phyloP scores from a whole-genome alignment of 2,113 vertebrate species.

The Lonchura striata region DNA sequence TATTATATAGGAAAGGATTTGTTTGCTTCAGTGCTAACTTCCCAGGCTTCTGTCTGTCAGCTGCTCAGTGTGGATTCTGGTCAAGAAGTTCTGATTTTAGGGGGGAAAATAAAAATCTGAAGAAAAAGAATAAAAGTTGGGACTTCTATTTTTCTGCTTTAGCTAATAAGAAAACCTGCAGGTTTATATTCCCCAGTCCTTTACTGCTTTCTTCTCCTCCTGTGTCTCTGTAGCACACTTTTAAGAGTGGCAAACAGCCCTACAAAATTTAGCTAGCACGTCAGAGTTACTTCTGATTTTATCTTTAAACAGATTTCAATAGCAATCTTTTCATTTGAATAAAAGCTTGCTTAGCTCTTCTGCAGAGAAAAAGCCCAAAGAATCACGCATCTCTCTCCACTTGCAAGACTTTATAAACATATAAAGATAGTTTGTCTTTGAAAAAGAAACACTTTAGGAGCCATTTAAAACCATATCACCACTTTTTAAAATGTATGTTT shows the following conservation, averaged over 20 bases:
- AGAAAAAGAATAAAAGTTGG: not conserved
- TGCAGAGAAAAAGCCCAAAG: not conserved
- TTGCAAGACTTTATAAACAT: not conserved
- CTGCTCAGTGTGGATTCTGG: not conserved
- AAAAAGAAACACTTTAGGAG: not conserved
- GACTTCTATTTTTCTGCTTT: not conserved
- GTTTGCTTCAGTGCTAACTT: not conserved
- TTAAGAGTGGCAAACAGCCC: not conserved
- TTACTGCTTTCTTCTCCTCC: not conserved
- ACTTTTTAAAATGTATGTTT: not conserved
- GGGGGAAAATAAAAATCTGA: not conserved
- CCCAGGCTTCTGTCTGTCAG: not conserved
- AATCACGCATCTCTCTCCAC: not conserved
- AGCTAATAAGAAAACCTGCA: not conserved
- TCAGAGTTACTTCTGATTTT: not conserved
- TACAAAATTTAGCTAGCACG: not conserved
- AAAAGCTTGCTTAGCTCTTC: constrained; percentile 1
- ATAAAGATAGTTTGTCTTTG: not conserved
- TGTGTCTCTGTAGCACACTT: not conserved
- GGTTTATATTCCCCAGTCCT: not conserved
- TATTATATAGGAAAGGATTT: not conserved
- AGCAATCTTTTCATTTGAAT: not conserved
- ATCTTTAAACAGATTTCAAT: constrained; percentile 4
- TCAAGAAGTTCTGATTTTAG: not conserved
- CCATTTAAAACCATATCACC: not conserved